phyloP scores from a whole-genome alignment of 2,113 vertebrate genomes.

The Macrotis lagotis region DNA sequence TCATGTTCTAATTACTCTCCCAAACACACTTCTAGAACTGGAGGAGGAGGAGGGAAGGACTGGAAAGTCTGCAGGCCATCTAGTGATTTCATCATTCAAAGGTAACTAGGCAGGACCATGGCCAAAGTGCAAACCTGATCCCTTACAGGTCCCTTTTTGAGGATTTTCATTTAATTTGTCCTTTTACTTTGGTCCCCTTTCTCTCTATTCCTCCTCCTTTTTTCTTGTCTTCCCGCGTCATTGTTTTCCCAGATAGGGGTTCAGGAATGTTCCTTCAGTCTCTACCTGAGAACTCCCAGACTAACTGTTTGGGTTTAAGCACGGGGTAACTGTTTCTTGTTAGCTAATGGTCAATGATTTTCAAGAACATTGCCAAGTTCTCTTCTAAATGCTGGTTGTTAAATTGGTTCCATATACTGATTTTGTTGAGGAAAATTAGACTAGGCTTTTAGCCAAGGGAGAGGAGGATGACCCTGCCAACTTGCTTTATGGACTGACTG shows the following conservation, averaged over 20 bases:
- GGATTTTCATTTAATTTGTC: background rate
- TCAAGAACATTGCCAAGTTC: background rate
- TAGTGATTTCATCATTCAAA: background rate
- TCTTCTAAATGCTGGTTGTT: background rate
- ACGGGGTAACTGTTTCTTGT: background rate
- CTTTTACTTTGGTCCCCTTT: background rate
- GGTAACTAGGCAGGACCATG: background rate
- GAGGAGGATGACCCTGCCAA: background rate
- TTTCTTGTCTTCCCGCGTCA: background rate
- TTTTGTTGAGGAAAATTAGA: background rate
- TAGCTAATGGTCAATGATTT: background rate
- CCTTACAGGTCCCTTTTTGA: background rate
- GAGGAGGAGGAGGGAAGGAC: background rate
- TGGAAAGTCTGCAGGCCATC: background rate
- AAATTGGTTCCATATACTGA: background rate
- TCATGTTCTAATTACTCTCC: background rate
- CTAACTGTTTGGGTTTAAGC: background rate
- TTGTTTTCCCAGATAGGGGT: background rate
- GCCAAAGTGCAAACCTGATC: background rate
- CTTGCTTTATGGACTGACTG: background rate
- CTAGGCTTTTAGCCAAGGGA: background rate
- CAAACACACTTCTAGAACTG: background rate
- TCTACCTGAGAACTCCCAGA: background rate
- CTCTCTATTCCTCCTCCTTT: background rate
- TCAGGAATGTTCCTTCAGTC: background rate